A percentile compares a stretch with the other conserved stretches of the same genome.
phyloP scores from a whole-genome alignment of 2,113 vertebrate species.

The Salvelinus fontinalis region DNA sequence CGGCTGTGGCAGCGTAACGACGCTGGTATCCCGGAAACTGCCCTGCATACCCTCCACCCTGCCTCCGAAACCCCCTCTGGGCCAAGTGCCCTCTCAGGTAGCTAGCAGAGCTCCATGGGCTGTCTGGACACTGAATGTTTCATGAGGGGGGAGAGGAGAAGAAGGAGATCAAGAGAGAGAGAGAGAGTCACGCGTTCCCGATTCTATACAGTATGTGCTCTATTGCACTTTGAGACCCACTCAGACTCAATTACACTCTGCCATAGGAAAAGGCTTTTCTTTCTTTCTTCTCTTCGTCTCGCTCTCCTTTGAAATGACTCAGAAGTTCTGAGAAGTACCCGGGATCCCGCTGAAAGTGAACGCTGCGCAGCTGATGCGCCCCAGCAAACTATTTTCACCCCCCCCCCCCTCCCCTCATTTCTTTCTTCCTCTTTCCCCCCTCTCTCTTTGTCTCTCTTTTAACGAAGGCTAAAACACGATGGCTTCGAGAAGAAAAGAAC shows the following conservation, averaged over 20 bases:
- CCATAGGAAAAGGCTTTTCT: too few relatives aligned
- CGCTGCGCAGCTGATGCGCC: too few relatives aligned
- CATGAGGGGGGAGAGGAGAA: conserved; percentile 19
- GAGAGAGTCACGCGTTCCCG: too few relatives aligned
- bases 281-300: too few relatives aligned
- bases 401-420: not conserved
- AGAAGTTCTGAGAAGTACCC: too few relatives aligned
- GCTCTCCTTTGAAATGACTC: too few relatives aligned
- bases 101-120: conserved; percentile 41
- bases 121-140: conserved; percentile 60
- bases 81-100: conserved; percentile 43
- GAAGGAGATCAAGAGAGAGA: not conserved
- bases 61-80: not conserved
- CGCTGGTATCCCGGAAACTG: not conserved
- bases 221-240: too few relatives aligned
- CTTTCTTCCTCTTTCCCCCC: too few relatives aligned
- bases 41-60: not conserved
- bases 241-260: too few relatives aligned
- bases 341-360: too few relatives aligned
- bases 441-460: not conserved
- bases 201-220: not conserved
- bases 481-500: not conserved
- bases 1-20: too few relatives aligned
- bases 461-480: too few relatives aligned
- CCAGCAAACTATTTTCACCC: not conserved